phyloP scores from a whole-genome alignment of 2,888 invertebrate species.

The Arrhopalites spinosus region DNA sequence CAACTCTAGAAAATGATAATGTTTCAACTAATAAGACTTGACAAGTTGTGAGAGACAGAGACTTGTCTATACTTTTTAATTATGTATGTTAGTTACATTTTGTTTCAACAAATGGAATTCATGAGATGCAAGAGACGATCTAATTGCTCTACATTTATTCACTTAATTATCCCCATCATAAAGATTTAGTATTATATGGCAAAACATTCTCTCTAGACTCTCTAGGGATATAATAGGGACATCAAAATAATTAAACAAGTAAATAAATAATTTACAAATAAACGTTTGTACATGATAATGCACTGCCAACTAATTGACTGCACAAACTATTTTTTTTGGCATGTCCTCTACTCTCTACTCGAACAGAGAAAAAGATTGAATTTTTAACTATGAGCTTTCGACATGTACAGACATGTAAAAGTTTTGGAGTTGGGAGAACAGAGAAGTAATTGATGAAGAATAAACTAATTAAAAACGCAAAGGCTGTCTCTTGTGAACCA shows the following conservation, averaged over 20 bases:
- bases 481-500: constrained; percentile 24
- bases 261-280: not conserved
- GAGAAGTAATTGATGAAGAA: constrained; percentile 18
- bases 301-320: too few species aligned
- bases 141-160: constrained; percentile 29
- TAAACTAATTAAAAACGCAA: constrained; percentile 5
- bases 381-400: too few species aligned
- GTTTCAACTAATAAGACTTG: constrained; percentile 26
- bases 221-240: not conserved
- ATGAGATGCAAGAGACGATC: constrained; percentile 34
- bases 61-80: not conserved
- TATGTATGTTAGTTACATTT: not conserved
- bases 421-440: not conserved
- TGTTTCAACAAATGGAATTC: too few species aligned
- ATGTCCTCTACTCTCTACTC: too few species aligned
- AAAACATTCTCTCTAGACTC: too few species aligned
- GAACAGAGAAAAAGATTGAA: not conserved
- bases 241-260: not conserved
- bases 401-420: not conserved
- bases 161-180: constrained; percentile 34
- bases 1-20: constrained; percentile 3
- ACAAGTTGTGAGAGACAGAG: constrained; percentile 19
- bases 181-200: not conserved
- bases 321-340: too few species aligned
- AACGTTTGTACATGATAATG: not conserved